Conservation (phyloP, 1,140 invertebrate species). For the Euura lappo region DNA sequence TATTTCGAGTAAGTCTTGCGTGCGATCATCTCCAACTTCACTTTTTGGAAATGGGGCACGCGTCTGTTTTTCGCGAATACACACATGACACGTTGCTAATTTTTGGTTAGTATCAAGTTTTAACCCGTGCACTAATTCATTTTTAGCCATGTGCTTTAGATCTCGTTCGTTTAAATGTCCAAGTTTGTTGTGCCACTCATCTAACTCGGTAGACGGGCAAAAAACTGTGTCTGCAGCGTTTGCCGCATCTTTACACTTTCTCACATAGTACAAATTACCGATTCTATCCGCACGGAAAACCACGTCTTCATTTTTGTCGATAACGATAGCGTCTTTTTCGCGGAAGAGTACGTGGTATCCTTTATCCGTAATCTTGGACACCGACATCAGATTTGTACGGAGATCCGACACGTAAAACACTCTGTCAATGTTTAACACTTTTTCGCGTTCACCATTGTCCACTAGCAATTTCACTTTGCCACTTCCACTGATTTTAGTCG, state of each 20-base stretch:
- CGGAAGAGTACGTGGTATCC: conserved; percentile 20
- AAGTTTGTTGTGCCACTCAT: conserved; percentile 2
- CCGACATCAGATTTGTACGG: too few species aligned
- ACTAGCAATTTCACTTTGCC: neutral
- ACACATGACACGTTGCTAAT: conserved; percentile 43
- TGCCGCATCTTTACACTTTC: conserved; percentile 1
- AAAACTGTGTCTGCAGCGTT: neutral
- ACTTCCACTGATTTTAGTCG: neutral
- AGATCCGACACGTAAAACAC: conserved; percentile 16
- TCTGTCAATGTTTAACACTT: neutral
- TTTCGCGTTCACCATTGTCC: neutral
- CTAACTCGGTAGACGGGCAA: neutral
- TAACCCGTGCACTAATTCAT: neutral
- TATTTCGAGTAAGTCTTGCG: conserved; percentile 43
- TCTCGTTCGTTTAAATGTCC: conserved; percentile 2
- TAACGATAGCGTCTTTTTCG: conserved; percentile 21
- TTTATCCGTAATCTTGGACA: conserved; percentile 24
- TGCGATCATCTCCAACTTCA: conserved; percentile 44
- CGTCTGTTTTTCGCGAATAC: conserved; percentile 51
- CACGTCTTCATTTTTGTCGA: conserved; percentile 13
- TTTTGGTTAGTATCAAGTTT: conserved; percentile 3
- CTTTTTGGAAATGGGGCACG: conserved; percentile 45
- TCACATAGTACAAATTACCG: conserved; percentile 19
- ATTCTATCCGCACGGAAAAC: conserved; percentile 15
- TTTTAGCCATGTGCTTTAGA: neutral